A percentile compares a stretch with the other conserved stretches of the same genome.
Evolutionary conservation across 2,888 invertebrate genomes (phyloP).

Genomic region (Cinara cedri): DNA sequence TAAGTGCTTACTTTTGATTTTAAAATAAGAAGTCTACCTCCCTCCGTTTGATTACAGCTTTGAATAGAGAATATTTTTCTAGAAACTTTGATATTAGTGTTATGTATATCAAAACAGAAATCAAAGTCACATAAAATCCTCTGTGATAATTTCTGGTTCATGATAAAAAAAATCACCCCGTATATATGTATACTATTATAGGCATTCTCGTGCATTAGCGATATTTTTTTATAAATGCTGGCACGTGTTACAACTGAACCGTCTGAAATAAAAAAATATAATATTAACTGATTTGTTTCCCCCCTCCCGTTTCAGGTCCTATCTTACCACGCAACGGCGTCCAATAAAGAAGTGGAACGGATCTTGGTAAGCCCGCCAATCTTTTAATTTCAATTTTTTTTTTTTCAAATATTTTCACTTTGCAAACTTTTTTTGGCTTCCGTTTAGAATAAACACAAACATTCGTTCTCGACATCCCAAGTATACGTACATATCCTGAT

Average conservation of each 20-base stretch:
- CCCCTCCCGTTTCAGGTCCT: slow-evolving; percentile 62
- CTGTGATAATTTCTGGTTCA: too few species aligned
- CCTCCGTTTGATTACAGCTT: too few species aligned
- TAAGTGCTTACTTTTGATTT: too few species aligned
- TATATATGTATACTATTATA: too few species aligned
- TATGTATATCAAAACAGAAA: too few species aligned
- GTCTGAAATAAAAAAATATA: slow-evolving; percentile 4
- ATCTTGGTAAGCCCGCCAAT: slow-evolving; percentile 63
- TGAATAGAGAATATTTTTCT: too few species aligned
- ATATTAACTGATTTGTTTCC: not conserved
- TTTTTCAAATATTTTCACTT: slow-evolving; percentile 2
- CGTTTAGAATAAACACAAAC: not conserved
- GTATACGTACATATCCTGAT: not conserved
- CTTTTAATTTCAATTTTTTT: not conserved
- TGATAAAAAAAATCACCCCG: too few species aligned
- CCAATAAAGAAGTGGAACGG: slow-evolving; percentile 63
- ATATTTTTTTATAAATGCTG: too few species aligned
- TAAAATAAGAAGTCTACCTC: too few species aligned
- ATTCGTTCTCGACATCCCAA: not conserved
- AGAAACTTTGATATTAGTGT: too few species aligned
- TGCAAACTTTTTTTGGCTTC: slow-evolving; percentile 34
- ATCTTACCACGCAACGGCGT: slow-evolving; percentile 66
- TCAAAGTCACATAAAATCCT: too few species aligned
- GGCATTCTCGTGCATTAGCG: too few species aligned
- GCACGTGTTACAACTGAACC: not conserved